Base-by-base conservation (phyloP, 2,888 invertebrate species). In the Sminthurinus aureus region DNA sequence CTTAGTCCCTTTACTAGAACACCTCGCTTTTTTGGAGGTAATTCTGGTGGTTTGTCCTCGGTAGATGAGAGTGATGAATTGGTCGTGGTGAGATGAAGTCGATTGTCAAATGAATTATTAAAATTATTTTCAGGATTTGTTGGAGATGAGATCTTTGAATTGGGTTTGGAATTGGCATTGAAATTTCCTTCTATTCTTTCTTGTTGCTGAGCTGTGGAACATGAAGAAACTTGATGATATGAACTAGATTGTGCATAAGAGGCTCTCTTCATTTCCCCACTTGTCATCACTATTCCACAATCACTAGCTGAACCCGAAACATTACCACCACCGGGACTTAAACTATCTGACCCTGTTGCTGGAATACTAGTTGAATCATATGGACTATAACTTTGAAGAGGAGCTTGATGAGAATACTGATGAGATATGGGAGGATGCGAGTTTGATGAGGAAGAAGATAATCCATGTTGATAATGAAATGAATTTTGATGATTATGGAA, bases 401-500 rank as follows among this genome's bases (percentile, higher is more conserved):
- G 80, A 13, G 71, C 79, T 83, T 83, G 83, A 22, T 73, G 73
- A 20, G 83, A 83, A 67, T 77, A 58, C 24, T 85, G 86, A 26
- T 88, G 86, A 22, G 82, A 85, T 20, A 83, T 71, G 8, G 69
- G 78, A 13, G 64, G 38, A 24, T 84, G 84, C 6, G 38, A 38
- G 6, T 38, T 38, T 22, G 26, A n/a, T n/a, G 76, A 26, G 12
- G 22, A 58, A 13, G 79, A 24, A n/a, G 24, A 12, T 13, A 66
- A 24, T 12, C 24, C 18, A 9, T 74, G 84, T 20, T 83, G 84
- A 15, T 84, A 84, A 67, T 86, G 86, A 67, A 81, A 69, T 9
- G 82, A 82, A 67, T 77, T 79, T 58, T 79, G 80, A 80, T 88
- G 88, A 74, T 88, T 88, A 74, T 87, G 87, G 79, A 88, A 88